Evolutionary conservation across 2,888 invertebrate genomes (phyloP).

Genomic region (Cheilosia vernalis): DNA sequence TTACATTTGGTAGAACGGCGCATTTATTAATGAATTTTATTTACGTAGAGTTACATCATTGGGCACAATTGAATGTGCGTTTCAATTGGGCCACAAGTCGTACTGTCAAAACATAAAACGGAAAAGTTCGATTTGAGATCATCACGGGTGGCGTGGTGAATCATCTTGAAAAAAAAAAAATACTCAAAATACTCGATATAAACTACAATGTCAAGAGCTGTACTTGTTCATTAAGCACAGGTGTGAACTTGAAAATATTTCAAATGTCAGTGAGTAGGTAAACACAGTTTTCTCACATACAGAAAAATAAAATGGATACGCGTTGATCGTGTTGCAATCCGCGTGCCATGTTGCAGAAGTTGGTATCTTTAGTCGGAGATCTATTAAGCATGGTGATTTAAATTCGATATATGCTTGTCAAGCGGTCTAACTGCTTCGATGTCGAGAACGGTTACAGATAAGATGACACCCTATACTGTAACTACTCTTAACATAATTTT

Average conservation of each 20-base stretch:
- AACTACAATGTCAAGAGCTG: background rate
- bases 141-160: background rate
- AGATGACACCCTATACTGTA: no score
- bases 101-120: background rate
- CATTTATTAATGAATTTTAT: conserved; percentile 1
- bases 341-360: no score
- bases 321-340: no score
- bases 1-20: conserved; percentile 1
- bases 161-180: background rate
- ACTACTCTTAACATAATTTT: no score
- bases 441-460: no score
- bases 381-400: no score
- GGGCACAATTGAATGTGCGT: background rate
- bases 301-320: background rate
- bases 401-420: no score
- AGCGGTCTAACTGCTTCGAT: no score
- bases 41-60: background rate
- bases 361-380: no score
- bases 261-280: background rate
- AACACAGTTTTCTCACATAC: background rate
- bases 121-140: background rate
- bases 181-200: no score
- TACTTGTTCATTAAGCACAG: background rate
- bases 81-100: no score
- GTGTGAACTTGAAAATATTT: background rate